Evolutionary conservation across 1,140 invertebrate species (phyloP).

Genomic region (Psilanteris sp.): DNA sequence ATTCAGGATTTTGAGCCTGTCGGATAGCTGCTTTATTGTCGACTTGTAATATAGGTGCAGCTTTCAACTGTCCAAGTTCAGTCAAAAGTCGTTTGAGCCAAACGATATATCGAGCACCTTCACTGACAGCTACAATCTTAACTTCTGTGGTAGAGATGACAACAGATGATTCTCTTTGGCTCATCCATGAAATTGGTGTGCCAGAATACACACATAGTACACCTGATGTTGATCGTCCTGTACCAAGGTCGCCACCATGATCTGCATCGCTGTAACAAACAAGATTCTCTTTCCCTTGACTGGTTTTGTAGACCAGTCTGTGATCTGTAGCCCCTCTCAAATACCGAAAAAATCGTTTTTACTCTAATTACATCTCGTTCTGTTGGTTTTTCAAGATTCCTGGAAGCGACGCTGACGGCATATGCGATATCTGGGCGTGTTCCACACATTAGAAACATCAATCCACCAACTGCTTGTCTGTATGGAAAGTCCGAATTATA

Average conservation of each 20-base stretch:
- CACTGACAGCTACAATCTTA: slow-evolving; percentile 76
- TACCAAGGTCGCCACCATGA: slow-evolving; percentile 63
- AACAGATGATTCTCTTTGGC: slow-evolving; percentile 66
- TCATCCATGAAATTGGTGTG: slow-evolving; percentile 66
- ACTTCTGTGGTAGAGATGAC: slow-evolving; percentile 75
- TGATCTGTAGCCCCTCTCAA: slow-evolving; percentile 68
- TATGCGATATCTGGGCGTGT: slow-evolving; percentile 75
- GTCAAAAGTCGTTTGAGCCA: slow-evolving; percentile 68
- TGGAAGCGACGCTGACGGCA: slow-evolving; percentile 68
- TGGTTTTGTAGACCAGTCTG: slow-evolving; percentile 5
- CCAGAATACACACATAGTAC: slow-evolving; percentile 60
- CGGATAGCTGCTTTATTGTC: slow-evolving; percentile 58
- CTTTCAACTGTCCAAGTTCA: slow-evolving; percentile 38
- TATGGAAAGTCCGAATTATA: slow-evolving; percentile 44
- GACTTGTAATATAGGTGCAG: slow-evolving; percentile 49
- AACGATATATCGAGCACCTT: slow-evolving; percentile 72
- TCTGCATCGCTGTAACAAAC: slow-evolving; percentile 71
- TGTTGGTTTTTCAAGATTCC: slow-evolving; percentile 65
- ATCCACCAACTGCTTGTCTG: slow-evolving; percentile 61
- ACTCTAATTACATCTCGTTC: slow-evolving; percentile 65
- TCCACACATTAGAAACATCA: slow-evolving; percentile 71
- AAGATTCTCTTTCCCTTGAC: slow-evolving; percentile 31
- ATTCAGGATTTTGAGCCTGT: slow-evolving; percentile 34
- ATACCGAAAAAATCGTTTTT: slow-evolving; percentile 72
- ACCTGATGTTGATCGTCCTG: slow-evolving; percentile 64